Evolutionary conservation across 2,888 invertebrate species (phyloP).

Genomic region (Melanophora roralis): DNA sequence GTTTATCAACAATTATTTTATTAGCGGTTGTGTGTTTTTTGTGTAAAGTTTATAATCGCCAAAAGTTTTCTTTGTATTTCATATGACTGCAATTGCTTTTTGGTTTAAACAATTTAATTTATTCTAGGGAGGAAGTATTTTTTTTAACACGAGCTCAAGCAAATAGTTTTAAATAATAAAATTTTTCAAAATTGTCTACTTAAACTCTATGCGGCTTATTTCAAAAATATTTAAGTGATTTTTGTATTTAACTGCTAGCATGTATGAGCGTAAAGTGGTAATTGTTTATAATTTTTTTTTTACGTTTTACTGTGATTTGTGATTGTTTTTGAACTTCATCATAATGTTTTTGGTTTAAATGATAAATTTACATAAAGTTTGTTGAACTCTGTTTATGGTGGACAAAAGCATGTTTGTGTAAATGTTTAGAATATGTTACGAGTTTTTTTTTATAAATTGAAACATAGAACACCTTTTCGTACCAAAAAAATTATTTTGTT

Average conservation of each 20-base stretch:
- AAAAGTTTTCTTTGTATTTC: not conserved
- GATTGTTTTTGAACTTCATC: not conserved
- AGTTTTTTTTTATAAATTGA: too few species aligned
- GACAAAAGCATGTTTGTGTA: constrained; percentile 25
- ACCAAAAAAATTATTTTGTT: too few species aligned
- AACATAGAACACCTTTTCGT: too few species aligned
- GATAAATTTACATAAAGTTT: constrained; percentile 51
- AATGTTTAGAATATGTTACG: constrained; percentile 29
- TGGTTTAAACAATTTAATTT: constrained; percentile 3
- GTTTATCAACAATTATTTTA: too few species aligned
- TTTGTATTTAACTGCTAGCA: too few species aligned
- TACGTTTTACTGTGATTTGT: not conserved
- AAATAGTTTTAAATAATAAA: not conserved
- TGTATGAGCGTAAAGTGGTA: too few species aligned
- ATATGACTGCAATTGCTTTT: not conserved
- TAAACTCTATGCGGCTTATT: constrained; percentile 3
- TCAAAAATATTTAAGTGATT: too few species aligned
- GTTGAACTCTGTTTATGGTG: constrained; percentile 41
- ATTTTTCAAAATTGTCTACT: not conserved
- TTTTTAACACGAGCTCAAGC: not conserved
- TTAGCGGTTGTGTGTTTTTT: too few species aligned
- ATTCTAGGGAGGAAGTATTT: constrained; percentile 39
- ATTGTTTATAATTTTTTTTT: not conserved
- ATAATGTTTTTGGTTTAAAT: not conserved
- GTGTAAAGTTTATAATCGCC: not conserved